Evolutionary conservation across 2,797 vertebrate species (phyloP), one percentile per base, ranked within the genome.

Genomic region (Arremon aurantiirostris): DNA sequence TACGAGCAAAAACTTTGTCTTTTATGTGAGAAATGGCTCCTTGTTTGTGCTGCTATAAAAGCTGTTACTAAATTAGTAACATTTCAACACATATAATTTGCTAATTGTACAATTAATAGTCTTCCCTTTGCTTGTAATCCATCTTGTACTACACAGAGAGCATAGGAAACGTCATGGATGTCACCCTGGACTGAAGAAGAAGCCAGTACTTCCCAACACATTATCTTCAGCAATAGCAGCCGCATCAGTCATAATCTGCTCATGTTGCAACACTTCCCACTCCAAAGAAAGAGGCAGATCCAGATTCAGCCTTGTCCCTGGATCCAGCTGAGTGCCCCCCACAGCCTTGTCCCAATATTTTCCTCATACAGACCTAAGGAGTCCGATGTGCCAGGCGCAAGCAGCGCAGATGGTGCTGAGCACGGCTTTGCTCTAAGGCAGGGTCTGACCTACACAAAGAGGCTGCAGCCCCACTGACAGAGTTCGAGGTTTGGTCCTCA

Each of bases 111-210:
- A 86, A 72, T 93, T 83, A 93, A 57, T 32, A 61, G 39, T 68
- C 42, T 95, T 94, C 70, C 27, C 42, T 90, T 86, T 52, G 61
- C 80, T 91, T 96, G 95, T 95, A 94, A 95, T 95, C 65, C 42
- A 47, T 53, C 85, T 86, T 93, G 95, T 96, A 90, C 42, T 91
- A 94, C 91, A 90, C 19, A 52, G 14, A 26, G 61, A 94, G 50
- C 65, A 86, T 86, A 91, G 72, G 69, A 90, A 83, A 69, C 4
- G 0, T 75, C 50, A 22, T 0, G 12, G 65, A 88, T 69, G 69
- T 23, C 65, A 65, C 53, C n/a, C 44, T 59, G 32, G 24, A 20
- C 30, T 81, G 79, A 71, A 75, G 46, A 49, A 85, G 89, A 57
- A 94, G 46, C 53, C 68, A 65, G 5, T 50, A 35, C 61, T 57